These are phyloP conservation scores for Dichetophora obliterata DNA, from an alignment of 2,888 invertebrate species.

Conservation along the genomic window DNA sequence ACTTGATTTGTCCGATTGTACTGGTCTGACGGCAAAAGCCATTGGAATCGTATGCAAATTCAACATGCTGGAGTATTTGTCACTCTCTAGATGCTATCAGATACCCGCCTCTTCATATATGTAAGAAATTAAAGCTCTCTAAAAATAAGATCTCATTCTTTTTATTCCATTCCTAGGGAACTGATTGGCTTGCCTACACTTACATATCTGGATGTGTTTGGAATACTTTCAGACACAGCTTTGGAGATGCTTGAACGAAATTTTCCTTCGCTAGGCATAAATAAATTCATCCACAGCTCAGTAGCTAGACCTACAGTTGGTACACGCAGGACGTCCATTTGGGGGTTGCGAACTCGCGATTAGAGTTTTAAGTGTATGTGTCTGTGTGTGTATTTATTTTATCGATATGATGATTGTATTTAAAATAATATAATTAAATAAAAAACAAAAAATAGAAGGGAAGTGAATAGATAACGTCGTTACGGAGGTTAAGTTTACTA, in stretches of 20 bases:
- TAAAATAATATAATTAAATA: not conserved
- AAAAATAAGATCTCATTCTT: not conserved
- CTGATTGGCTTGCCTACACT: constrained; percentile 76
- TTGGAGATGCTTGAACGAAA: constrained; percentile 72
- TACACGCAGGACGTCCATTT: constrained; percentile 87
- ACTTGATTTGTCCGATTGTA: constrained; percentile 91
- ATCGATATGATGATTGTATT: constrained; percentile 3
- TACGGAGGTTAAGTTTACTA: not conserved
- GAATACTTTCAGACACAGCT: constrained; percentile 76
- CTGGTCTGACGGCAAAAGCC: constrained; percentile 76
- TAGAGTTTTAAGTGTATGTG: constrained; percentile 64
- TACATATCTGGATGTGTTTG: constrained; percentile 85
- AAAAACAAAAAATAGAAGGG: not conserved
- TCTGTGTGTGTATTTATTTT: constrained; percentile 4
- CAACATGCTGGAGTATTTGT: constrained; percentile 79
- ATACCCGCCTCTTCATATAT: constrained; percentile 79
- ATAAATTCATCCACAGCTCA: constrained; percentile 84
- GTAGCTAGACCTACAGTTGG: constrained; percentile 93
- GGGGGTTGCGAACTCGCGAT: constrained; percentile 88
- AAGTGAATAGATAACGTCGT: not conserved
- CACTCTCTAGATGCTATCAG: constrained; percentile 85
- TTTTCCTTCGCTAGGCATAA: constrained; percentile 76
- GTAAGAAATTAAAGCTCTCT: constrained; percentile 70
- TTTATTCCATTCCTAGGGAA: constrained; percentile 65
- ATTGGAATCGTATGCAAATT: constrained; percentile 74